phyloP scores from a whole-genome alignment of 2,888 invertebrate genomes.

The Graphium colonna region DNA sequence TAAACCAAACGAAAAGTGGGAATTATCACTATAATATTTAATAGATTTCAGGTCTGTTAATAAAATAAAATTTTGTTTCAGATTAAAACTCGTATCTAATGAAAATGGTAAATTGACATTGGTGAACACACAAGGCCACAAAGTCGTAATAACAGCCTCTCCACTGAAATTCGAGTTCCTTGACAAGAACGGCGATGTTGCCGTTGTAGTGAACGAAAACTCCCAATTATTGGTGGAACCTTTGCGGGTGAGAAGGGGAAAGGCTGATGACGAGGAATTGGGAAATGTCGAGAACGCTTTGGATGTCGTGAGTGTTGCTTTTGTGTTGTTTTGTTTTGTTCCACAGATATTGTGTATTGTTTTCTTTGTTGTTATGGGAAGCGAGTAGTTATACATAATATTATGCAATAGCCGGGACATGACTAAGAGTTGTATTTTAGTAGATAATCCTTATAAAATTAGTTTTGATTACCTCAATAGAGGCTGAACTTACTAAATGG shows the following conservation, averaged over 20 bases:
- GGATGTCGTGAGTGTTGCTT: slow-evolving; percentile 52
- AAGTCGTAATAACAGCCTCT: slow-evolving; percentile 81
- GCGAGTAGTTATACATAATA: too few relatives aligned
- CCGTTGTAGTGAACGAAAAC: slow-evolving; percentile 91
- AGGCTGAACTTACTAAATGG: too few relatives aligned
- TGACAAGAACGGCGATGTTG: slow-evolving; percentile 83
- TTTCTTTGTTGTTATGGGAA: too few relatives aligned
- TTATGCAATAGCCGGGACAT: too few relatives aligned
- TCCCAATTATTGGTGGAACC: slow-evolving; percentile 97
- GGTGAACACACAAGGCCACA: slow-evolving; percentile 58
- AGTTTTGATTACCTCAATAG: too few relatives aligned
- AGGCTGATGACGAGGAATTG: slow-evolving; percentile 54
- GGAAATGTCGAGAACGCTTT: slow-evolving; percentile 30
- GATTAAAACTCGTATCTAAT: slow-evolving; percentile 56
- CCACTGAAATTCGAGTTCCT: slow-evolving; percentile 94
- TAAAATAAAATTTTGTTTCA: slow-evolving; percentile 33
- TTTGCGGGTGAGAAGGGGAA: slow-evolving; percentile 83
- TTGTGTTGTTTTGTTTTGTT: not conserved
- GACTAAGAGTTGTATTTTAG: too few relatives aligned
- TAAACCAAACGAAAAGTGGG: too few relatives aligned
- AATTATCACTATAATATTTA: too few relatives aligned
- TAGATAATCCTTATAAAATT: too few relatives aligned
- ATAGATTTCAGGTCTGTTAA: too few relatives aligned
- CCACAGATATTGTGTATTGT: not conserved
- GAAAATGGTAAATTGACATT: slow-evolving; percentile 53